Conservation (phyloP, 2,888 invertebrate species). For the Petrophora chlorosata region DNA sequence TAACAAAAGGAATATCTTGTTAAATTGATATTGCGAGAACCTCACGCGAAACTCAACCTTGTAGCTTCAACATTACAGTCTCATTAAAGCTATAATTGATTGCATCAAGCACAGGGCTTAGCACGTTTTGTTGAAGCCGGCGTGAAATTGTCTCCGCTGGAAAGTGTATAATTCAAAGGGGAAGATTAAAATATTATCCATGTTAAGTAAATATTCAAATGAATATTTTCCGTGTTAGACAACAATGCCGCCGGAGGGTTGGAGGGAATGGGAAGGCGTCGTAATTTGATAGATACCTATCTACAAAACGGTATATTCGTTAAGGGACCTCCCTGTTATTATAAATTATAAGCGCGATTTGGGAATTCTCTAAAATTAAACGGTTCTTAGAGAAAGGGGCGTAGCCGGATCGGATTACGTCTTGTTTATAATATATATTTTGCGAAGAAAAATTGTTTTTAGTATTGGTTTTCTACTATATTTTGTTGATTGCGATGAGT, state of each 20-base stretch:
- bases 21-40: conserved; percentile 77
- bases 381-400: conserved; percentile 61
- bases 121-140: conserved; percentile 61
- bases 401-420: conserved; percentile 46
- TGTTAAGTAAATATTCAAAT: conserved; percentile 85
- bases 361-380: conserved; percentile 75
- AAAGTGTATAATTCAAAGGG: conserved; percentile 84
- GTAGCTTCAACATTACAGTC: conserved; percentile 30
- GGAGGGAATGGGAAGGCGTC: conserved; percentile 72
- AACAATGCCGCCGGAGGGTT: conserved; percentile 77
- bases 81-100: conserved; percentile 53
- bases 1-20: conserved; percentile 85
- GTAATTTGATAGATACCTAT: conserved; percentile 83
- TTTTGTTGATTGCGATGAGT: no score
- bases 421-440: conserved; percentile 25
- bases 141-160: conserved; percentile 83
- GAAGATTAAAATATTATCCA: conserved; percentile 85
- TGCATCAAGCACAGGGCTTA: conserved; percentile 54
- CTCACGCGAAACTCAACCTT: conserved; percentile 60
- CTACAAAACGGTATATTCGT: conserved; percentile 81
- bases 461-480: no score
- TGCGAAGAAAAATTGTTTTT: no score
- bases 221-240: conserved; percentile 85
- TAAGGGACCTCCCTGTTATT: conserved; percentile 79
- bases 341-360: conserved; percentile 81